phyloP scores from a whole-genome alignment of 2,888 invertebrate species.

The Limulus polyphemus region DNA sequence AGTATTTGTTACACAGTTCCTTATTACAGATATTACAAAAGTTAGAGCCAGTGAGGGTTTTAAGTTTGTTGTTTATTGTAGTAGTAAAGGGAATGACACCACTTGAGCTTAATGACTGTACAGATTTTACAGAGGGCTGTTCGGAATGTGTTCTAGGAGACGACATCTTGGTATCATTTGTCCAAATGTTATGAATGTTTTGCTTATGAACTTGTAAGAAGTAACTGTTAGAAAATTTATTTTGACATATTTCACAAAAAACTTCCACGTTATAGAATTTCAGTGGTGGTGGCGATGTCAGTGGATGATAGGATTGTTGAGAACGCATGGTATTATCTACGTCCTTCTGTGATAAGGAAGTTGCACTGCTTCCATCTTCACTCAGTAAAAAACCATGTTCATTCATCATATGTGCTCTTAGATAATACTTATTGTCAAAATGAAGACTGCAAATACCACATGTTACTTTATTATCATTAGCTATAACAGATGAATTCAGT shows the following conservation, averaged over 20 bases:
- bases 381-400: constrained; percentile 46
- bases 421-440: constrained; percentile 50
- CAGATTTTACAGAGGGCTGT: too few species aligned
- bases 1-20: constrained; percentile 98
- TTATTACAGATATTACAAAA: constrained; percentile 97
- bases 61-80: too few species aligned
- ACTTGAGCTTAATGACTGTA: too few species aligned
- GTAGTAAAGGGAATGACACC: too few species aligned
- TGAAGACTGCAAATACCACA: constrained; percentile 60
- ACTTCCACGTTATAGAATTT: constrained; percentile 20
- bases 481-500: constrained; percentile 48
- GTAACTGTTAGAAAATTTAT: constrained; percentile 49
- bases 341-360: too few species aligned
- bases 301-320: too few species aligned
- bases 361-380: constrained; percentile 33
- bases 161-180: too few species aligned
- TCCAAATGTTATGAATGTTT: constrained; percentile 48
- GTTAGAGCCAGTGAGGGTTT: constrained; percentile 41
- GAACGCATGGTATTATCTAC: too few species aligned
- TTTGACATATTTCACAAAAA: constrained; percentile 46
- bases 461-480: constrained; percentile 29
- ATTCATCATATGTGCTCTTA: constrained; percentile 42
- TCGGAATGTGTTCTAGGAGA: too few species aligned
- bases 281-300: constrained; percentile 7
- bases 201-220: constrained; percentile 55